Evolutionary conservation across 2,113 vertebrate species (phyloP), one percentile per base, ranked within the genome.

Genomic region (Podilymbus podiceps): DNA sequence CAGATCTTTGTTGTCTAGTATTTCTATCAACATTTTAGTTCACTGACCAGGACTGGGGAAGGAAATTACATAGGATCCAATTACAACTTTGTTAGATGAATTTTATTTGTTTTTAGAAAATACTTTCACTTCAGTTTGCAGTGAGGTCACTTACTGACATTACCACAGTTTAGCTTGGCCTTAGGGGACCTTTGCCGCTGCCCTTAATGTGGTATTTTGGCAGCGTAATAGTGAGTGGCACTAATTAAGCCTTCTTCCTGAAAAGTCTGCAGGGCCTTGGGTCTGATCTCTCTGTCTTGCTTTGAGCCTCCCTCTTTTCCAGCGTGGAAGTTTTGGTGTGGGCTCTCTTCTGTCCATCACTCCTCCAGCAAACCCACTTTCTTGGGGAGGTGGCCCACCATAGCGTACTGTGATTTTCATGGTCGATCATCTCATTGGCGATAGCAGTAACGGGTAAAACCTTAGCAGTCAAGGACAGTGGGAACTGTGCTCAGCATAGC

Each of bases 151-250:
- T 93, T 89, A 81, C 28, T 91, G 78, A 77, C 67, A 53, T 95
- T 96, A 81, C 52, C 35, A 62, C 86, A 64, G 74, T 88, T 91
- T 44, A 90, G 42, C 63, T 44, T 93, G 91, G 89, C 96, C 97
- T 97, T 82, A 97, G 80, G 42, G 19, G 90, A 96, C 93, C 94
- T 95, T 85, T 90, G 84, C 75, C 0, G 5, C 91, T 90, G 88
- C 81, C 93, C 92, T 95, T 77, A 73, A 92, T 92, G 44, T 96
- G 91, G 89, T 74, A 74, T 95, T 95, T 87, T 92, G 96, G 95
- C 96, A 90, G 27, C 47, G 21, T 71, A 23, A 64, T 71, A 66
- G 95, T 55, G 50, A 56, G 58, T 94, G 63, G 78, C 90, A 27
- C 50, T 90, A 83, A 94, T 95, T 88, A 92, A 88, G n/a, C 50